Evolutionary conservation across 2,113 vertebrate species (phyloP).

Genomic region (Xyliphius kryptos): DNA sequence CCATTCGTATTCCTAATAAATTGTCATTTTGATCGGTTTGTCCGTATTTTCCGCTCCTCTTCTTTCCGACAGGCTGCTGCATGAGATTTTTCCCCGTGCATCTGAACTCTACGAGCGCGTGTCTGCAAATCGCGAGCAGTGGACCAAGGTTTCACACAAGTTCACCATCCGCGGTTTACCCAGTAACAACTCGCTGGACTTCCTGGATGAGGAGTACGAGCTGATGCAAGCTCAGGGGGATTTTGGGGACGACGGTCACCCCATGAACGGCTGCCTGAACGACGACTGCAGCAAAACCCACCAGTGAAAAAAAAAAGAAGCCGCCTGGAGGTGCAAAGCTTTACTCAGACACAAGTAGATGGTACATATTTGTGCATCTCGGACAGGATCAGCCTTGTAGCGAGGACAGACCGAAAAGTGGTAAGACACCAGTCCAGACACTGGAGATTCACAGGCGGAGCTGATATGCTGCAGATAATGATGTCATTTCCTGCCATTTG

Average conservation of each 20-base stretch:
- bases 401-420: no score
- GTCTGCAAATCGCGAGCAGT: slow-evolving; percentile 89
- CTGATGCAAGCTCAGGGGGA: slow-evolving; percentile 71
- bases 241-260: slow-evolving; percentile 64
- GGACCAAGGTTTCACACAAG: slow-evolving; percentile 94
- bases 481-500: slow-evolving; percentile 32
- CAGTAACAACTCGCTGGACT: slow-evolving; percentile 96
- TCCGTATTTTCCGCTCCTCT: not conserved
- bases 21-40: no score
- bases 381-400: no score
- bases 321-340: no score
- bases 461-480: slow-evolving; percentile 35
- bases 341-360: no score
- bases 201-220: slow-evolving; percentile 91
- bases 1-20: no score
- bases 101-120: slow-evolving; percentile 84
- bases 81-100: slow-evolving; percentile 82
- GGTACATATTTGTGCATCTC: no score
- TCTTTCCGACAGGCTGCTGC: slow-evolving; percentile 70
- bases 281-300: slow-evolving; percentile 49
- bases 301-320: no score
- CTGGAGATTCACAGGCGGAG: not conserved
- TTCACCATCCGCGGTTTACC: slow-evolving; percentile 93
- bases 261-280: slow-evolving; percentile 83
- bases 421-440: no score